phyloP scores from a whole-genome alignment of 2,113 vertebrate genomes.

The Varanus komodoensis region DNA sequence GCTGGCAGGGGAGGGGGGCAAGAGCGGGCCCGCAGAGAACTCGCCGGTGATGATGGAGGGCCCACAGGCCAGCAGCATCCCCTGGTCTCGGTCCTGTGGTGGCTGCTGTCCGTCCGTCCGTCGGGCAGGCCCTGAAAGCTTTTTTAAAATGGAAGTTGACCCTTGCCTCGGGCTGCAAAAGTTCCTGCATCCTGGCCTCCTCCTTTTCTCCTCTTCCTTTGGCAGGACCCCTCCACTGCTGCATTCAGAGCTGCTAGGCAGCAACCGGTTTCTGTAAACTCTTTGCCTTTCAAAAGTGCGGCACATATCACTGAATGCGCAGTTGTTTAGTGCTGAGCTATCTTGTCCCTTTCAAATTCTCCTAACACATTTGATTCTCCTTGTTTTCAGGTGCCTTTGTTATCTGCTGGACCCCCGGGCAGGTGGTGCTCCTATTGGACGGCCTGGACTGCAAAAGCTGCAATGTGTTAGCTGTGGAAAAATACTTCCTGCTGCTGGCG shows the following conservation, averaged over 20 bases:
- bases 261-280: neutral
- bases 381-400: constrained; percentile 87
- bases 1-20: no score
- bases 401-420: constrained; percentile 93
- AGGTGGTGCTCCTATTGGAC: constrained; percentile 88
- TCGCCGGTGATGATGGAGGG: no score
- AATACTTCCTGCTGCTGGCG: constrained; percentile 89
- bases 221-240: neutral
- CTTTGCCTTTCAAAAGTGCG: neutral
- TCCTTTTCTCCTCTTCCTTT: neutral
- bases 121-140: neutral
- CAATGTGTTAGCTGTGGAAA: constrained; percentile 84
- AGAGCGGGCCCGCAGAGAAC: no score
- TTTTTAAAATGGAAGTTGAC: no score
- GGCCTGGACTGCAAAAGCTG: constrained; percentile 82
- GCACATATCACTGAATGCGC: neutral
- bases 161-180: neutral
- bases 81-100: no score
- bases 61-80: no score
- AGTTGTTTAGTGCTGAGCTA: neutral
- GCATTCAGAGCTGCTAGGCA: neutral
- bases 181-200: no score
- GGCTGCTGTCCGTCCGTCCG: no score
- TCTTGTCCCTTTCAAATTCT: neutral
- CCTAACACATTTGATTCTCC: constrained; percentile 21